A percentile compares a stretch with the other conserved stretches of the same genome.
Evolutionary conservation across 2,113 vertebrate genomes (phyloP).

Genomic region (Zosterops hypoxanthus): DNA sequence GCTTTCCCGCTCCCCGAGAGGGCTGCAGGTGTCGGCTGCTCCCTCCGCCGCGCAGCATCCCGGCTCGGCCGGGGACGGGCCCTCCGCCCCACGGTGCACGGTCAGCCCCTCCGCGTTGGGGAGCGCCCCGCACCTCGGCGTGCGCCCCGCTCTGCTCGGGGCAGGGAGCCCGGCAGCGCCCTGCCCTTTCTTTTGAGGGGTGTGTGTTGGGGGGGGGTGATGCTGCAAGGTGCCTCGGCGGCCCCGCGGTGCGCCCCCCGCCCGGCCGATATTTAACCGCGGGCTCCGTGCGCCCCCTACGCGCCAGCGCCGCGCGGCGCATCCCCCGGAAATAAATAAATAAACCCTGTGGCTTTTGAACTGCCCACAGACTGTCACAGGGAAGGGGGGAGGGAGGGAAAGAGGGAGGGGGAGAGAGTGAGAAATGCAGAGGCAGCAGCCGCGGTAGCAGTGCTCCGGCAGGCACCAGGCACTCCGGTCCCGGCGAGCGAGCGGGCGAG

Average conservation of each 20-base stretch:
- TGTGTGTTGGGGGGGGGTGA: neutral
- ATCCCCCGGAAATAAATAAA: conserved; percentile 27
- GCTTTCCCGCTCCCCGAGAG: neutral
- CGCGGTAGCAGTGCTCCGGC: conserved; percentile 74
- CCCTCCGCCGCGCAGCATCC: neutral
- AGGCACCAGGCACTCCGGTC: conserved; percentile 75
- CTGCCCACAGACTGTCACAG: conserved; percentile 67
- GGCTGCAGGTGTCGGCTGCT: neutral
- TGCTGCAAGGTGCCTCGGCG: neutral
- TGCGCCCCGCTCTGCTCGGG: neutral
- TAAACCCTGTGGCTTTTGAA: conserved; percentile 56
- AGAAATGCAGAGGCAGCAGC: conserved; percentile 81
- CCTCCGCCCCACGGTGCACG: neutral
- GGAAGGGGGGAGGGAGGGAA: conserved; percentile 51
- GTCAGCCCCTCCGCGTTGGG: neutral
- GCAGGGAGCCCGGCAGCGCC: neutral
- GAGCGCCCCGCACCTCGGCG: neutral
- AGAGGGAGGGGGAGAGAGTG: conserved; percentile 73
- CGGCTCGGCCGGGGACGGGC: neutral
- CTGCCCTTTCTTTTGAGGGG: neutral
- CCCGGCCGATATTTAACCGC: neutral
- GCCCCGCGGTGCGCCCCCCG: neutral
- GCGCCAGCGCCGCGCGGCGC: neutral
- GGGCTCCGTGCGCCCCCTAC: conserved; percentile 49
- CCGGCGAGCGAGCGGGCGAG: conserved; percentile 67